phyloP scores from a whole-genome alignment of 2,113 vertebrate genomes.

The Neotoma lepida region DNA sequence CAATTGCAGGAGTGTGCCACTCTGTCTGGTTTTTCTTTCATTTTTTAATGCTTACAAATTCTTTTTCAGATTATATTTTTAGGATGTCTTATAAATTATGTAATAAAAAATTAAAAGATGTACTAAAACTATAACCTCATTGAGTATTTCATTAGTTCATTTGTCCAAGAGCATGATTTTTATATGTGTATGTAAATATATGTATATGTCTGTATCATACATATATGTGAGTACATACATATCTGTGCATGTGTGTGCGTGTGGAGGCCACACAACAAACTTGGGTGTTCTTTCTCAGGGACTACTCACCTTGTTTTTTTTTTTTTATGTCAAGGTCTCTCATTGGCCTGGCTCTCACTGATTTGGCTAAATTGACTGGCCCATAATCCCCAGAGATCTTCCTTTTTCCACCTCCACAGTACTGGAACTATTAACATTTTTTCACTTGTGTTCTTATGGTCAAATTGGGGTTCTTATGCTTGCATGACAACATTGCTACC shows the following conservation, averaged over 20 bases:
- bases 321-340: background rate
- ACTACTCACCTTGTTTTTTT: background rate
- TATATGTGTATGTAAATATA: background rate
- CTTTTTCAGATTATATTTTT: slow-evolving; percentile 7
- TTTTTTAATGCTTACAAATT: slow-evolving; percentile 1
- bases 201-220: background rate
- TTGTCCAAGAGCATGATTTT: slow-evolving; percentile 9
- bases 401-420: background rate
- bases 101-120: background rate
- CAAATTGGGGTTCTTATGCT: background rate
- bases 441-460: background rate
- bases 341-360: background rate
- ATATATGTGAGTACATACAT: background rate
- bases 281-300: background rate
- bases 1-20: background rate
- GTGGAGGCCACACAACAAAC: background rate
- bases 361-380: background rate
- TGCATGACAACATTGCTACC: background rate
- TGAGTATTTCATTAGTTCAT: background rate
- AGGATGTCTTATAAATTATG: background rate
- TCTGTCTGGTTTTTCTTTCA: background rate
- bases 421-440: background rate
- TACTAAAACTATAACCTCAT: background rate
- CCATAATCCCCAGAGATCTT: background rate
- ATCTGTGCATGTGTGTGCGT: background rate